Percentiles rank a stretch among this genome's conserved stretches.
phyloP scores from a whole-genome alignment of 2,888 invertebrate species.

The Drosophila fulvimacula region DNA sequence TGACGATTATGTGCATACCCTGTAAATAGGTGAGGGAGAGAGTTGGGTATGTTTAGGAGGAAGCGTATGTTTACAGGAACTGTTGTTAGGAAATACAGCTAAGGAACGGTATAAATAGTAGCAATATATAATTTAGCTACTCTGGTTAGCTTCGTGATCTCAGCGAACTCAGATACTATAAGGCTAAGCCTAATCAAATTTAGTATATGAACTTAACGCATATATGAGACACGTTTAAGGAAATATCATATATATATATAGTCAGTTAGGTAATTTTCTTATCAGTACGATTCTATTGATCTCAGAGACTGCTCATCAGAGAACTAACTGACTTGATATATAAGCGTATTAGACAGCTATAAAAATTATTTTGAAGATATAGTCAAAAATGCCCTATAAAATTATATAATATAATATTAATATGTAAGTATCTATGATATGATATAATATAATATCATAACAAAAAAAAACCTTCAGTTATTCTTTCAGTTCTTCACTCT shows the following conservation, averaged over 20 bases:
- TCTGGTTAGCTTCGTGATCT: not conserved
- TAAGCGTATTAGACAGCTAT: not conserved
- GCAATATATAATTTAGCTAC: not conserved
- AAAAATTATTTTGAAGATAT: not conserved
- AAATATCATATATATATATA: not conserved
- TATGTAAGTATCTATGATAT: not conserved
- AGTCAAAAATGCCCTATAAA: not conserved
- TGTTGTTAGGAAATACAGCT: not conserved
- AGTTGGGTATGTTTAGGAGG: not conserved
- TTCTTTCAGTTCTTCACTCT: no score
- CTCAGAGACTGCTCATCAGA: not conserved
- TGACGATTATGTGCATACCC: slow-evolving; percentile 33
- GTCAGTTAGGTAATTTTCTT: no score
- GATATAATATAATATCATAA: no score
- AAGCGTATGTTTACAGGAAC: no score
- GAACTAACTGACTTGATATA: not conserved
- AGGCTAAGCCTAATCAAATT: no score
- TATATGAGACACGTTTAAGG: not conserved
- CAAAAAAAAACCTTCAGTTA: no score
- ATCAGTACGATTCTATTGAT: not conserved
- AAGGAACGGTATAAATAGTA: no score
- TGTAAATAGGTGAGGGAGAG: not conserved
- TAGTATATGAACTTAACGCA: not conserved
- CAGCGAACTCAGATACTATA: rapidly evolving
- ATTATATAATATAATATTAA: not conserved